Evolutionary conservation across 2,113 vertebrate species (phyloP).

Genomic region (Phalacrocorax pelagicus): DNA sequence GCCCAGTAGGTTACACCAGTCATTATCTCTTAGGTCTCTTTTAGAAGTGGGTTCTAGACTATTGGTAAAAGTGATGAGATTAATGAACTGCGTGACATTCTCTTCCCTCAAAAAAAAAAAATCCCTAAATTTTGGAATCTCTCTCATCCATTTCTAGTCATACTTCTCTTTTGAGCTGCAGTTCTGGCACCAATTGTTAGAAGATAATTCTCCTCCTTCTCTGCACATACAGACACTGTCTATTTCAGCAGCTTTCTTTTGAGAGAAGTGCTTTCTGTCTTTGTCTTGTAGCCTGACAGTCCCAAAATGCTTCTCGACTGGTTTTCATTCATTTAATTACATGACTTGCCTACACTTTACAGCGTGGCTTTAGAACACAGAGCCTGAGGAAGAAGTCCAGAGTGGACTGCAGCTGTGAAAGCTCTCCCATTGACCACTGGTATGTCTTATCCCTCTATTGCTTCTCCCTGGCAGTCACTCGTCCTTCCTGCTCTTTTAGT

Average conservation of each 20-base stretch:
- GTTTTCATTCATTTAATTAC: neutral
- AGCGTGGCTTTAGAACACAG: neutral
- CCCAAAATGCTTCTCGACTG: neutral
- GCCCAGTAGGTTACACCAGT: neutral
- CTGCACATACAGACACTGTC: neutral
- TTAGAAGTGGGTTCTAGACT: neutral
- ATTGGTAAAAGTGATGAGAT: neutral
- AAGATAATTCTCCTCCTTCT: neutral
- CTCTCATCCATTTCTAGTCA: neutral
- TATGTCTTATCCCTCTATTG: neutral
- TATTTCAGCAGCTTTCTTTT: neutral
- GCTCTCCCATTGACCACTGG: neutral
- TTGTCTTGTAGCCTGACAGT: neutral
- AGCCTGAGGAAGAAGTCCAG: neutral
- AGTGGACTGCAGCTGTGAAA: neutral
- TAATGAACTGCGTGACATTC: neutral
- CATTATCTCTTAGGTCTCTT: neutral
- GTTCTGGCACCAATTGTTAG: neutral
- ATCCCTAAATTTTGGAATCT: neutral
- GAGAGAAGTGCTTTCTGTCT: neutral
- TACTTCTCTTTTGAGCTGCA: neutral
- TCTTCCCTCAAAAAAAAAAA: neutral
- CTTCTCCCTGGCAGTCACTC: neutral
- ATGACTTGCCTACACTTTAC: neutral
- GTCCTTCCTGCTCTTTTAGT: neutral